Base-by-base conservation (phyloP, 2,888 invertebrate genomes). In the Odontothrips loti region DNA sequence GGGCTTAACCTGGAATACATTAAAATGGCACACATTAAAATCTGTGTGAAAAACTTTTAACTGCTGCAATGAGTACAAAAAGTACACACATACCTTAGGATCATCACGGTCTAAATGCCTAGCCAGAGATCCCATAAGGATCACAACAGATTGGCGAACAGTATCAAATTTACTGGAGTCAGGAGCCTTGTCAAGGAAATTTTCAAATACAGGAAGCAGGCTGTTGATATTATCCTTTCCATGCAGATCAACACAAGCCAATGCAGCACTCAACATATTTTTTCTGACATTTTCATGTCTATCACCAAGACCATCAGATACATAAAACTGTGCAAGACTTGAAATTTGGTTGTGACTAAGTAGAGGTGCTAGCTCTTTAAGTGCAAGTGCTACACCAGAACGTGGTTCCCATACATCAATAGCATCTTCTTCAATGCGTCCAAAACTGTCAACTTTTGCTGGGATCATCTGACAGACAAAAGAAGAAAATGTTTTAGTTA, bases 91-190 rank as follows among this genome's bases (percentile, higher is more conserved):
- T 27, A 75, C 94, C 85, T 96, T 90, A 4, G 93, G 91, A 88
- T 98, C 97, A 83, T 93, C 93, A 83, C 95, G 95, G 85, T 95
- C 96, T 85, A 99, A 91, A 91, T 99, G 98, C 79, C 96, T 92
- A n/a, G 99, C 99, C 84, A 99, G 89, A 0, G 96, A 96, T 8
- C 99, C 99, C 94, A 99, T 97, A 81, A 99, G 90, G 86, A 99
- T 95, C 81, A 99, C 97, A 81, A 99, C 97, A 83, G 97, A 95
- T 87, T 99, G 98, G 29, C 99, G 92, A 81, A 98, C 96, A 20
- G 95, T 93, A 88, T 99, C 99, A 87, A 92, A 96, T 82, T 92
- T 92, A 58, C 95, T 94, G 0, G 95, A 95, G 86, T 96, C 95
- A 0, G 98, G 97, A 0, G 98, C 96, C 86, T 94, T 94, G 87